Evolutionary conservation across 2,888 invertebrate species (phyloP).

Genomic region (Eupithecia abbreviata): DNA sequence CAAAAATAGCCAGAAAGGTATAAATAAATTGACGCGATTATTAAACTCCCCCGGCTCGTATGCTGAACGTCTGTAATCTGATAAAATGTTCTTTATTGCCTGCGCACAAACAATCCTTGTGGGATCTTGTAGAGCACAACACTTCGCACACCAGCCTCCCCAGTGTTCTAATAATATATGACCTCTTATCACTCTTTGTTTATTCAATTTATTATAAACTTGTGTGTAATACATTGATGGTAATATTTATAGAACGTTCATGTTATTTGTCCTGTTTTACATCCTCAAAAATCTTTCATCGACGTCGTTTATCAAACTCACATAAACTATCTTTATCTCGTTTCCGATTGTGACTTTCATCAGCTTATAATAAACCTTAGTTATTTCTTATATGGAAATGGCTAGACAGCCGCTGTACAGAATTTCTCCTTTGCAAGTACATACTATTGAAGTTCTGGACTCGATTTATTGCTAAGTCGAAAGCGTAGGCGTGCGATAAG

Average conservation of each 20-base stretch:
- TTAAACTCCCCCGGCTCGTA: constrained; percentile 25
- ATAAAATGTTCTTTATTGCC: constrained; percentile 27
- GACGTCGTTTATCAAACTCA: background rate
- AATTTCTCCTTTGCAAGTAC: constrained; percentile 15
- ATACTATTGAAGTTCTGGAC: constrained; percentile 27
- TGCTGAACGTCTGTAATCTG: constrained; percentile 24
- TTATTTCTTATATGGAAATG: constrained; percentile 16
- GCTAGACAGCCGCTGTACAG: constrained; percentile 9
- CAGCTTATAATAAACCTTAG: background rate
- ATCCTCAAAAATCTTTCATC: background rate
- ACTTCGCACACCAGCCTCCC: constrained; percentile 18
- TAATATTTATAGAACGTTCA: constrained; percentile 15
- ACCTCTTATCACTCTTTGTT: constrained; percentile 29
- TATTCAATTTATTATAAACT: constrained; percentile 28
- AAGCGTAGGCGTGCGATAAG: constrained; percentile 71
- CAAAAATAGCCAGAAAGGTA: constrained; percentile 27
- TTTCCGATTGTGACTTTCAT: background rate
- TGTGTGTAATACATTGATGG: constrained; percentile 19
- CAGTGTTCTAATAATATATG: constrained; percentile 21
- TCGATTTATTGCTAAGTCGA: constrained; percentile 55
- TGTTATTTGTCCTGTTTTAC: background rate
- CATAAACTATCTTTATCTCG: background rate
- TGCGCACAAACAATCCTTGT: constrained; percentile 17
- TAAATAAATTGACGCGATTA: constrained; percentile 33
- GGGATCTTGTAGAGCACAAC: constrained; percentile 13